phyloP scores from a whole-genome alignment of 2,113 vertebrate species.

The Phyllopteryx taeniolatus region DNA sequence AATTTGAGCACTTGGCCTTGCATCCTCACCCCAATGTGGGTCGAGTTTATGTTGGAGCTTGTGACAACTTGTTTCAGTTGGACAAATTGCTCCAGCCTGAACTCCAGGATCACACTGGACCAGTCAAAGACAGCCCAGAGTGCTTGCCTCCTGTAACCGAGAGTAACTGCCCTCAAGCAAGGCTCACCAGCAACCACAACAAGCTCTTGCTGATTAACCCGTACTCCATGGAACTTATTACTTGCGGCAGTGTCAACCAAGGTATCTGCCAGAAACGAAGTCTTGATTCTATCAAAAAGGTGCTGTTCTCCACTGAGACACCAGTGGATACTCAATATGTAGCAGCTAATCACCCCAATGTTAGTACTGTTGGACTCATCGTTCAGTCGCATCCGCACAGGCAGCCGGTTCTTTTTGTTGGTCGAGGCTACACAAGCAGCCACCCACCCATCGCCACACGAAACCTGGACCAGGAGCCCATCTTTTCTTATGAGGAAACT shows the following conservation, averaged over 20 bases:
- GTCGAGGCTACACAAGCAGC: conserved; percentile 91
- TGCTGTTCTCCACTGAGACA: conserved; percentile 83
- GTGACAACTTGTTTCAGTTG: conserved; percentile 89
- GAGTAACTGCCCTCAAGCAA: conserved; percentile 86
- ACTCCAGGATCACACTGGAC: conserved; percentile 80
- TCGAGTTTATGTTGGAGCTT: conserved; percentile 86
- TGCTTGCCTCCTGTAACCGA: conserved; percentile 87
- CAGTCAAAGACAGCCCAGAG: conserved; percentile 87
- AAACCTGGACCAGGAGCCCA: conserved; percentile 84
- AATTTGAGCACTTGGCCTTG: conserved; percentile 87
- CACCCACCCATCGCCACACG: conserved; percentile 94
- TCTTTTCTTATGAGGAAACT: conserved; percentile 96
- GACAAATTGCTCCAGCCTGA: conserved; percentile 84
- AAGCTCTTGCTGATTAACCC: conserved; percentile 88
- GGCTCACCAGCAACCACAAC: conserved; percentile 86
- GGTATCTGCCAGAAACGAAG: conserved; percentile 92
- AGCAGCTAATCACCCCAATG: conserved; percentile 91
- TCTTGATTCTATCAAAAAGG: conserved; percentile 66
- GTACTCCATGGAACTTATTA: conserved; percentile 82
- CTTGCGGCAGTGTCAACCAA: conserved; percentile 92
- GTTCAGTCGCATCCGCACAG: conserved; percentile 74
- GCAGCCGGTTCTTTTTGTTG: conserved; percentile 87
- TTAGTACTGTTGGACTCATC: conserved; percentile 92
- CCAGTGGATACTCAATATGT: conserved; percentile 95
- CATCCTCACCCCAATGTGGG: conserved; percentile 81